These are phyloP conservation scores for Mythimna loreyi DNA, from an alignment of 2,888 invertebrate species.

Conservation along the genomic window DNA sequence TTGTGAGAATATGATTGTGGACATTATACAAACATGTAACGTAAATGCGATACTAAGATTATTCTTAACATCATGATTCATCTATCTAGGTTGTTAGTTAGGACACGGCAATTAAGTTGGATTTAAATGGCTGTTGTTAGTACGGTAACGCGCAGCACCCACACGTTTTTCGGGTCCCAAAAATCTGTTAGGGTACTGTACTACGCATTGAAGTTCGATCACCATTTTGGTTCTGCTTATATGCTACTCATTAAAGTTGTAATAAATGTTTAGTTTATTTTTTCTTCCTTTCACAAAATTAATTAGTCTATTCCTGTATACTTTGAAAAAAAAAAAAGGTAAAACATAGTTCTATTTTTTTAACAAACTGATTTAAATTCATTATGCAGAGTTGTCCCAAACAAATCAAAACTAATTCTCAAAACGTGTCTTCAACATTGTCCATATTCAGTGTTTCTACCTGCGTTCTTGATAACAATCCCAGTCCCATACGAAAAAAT, in stretches of 20 bases:
- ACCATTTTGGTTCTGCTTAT: too few relatives aligned
- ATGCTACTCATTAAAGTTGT: not conserved
- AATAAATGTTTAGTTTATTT: constrained; percentile 1
- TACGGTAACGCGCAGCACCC: too few relatives aligned
- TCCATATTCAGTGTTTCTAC: constrained; percentile 61
- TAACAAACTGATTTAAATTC: constrained; percentile 1
- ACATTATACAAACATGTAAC: constrained; percentile 30
- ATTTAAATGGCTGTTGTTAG: too few relatives aligned
- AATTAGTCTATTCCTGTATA: constrained; percentile 13
- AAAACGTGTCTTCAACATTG: constrained; percentile 38
- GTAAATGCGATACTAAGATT: constrained; percentile 29
- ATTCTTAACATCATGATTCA: constrained; percentile 38
- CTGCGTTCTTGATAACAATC: constrained; percentile 78
- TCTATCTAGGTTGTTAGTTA: too few relatives aligned
- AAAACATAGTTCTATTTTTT: not conserved
- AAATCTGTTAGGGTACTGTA: too few relatives aligned
- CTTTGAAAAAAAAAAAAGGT: not conserved
- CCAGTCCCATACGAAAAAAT: constrained; percentile 76
- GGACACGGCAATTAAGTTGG: too few relatives aligned
- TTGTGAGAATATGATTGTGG: constrained; percentile 26
- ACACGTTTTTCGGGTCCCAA: too few relatives aligned
- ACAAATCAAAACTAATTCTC: constrained; percentile 16
- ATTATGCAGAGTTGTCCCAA: constrained; percentile 18
- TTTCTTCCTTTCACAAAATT: constrained; percentile 32
- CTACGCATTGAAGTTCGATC: too few relatives aligned